A percentile compares a stretch with the other conserved stretches of the same genome.
These are phyloP conservation scores for Leucoma salicis DNA, from an alignment of 2,888 invertebrate genomes.

Conservation along the genomic window DNA sequence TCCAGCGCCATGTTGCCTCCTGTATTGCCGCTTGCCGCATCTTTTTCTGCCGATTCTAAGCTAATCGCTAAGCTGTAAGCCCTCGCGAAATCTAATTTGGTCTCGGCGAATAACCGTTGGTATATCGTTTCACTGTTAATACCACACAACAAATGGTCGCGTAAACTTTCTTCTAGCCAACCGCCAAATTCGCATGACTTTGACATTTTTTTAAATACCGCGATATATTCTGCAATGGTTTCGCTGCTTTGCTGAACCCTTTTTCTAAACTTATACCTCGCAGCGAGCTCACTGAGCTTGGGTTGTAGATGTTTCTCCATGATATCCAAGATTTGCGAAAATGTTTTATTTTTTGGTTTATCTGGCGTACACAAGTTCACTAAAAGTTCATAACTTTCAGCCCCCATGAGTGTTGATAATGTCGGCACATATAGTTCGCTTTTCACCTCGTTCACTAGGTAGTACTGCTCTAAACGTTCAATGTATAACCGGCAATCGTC, in stretches of 20 bases:
- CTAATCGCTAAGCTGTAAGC: conserved; percentile 12
- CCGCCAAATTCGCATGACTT: conserved; percentile 12
- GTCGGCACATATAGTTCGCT: no score
- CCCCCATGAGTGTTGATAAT: no score
- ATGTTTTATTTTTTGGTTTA: neutral
- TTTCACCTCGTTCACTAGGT: no score
- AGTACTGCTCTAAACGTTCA: no score
- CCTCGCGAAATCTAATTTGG: conserved; percentile 3
- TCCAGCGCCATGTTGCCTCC: no score
- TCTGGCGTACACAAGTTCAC: conserved; percentile 4
- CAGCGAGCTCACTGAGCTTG: neutral
- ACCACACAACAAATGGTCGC: conserved; percentile 30
- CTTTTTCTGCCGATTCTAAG: conserved; percentile 19
- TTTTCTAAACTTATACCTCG: neutral
- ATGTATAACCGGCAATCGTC: no score
- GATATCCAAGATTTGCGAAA: neutral
- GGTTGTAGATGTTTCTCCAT: no score
- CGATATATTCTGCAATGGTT: conserved; percentile 10
- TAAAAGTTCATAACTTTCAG: no score
- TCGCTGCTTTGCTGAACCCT: neutral
- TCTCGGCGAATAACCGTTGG: conserved; percentile 24
- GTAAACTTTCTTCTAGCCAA: conserved; percentile 21
- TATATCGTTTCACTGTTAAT: conserved; percentile 16
- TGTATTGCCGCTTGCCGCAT: conserved; percentile 18
- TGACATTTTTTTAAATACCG: conserved; percentile 12